Percentiles rank a stretch among this genome's conserved stretches.
Evolutionary conservation across 1,140 invertebrate genomes (phyloP).

Genomic region (Drosophila watanabei): DNA sequence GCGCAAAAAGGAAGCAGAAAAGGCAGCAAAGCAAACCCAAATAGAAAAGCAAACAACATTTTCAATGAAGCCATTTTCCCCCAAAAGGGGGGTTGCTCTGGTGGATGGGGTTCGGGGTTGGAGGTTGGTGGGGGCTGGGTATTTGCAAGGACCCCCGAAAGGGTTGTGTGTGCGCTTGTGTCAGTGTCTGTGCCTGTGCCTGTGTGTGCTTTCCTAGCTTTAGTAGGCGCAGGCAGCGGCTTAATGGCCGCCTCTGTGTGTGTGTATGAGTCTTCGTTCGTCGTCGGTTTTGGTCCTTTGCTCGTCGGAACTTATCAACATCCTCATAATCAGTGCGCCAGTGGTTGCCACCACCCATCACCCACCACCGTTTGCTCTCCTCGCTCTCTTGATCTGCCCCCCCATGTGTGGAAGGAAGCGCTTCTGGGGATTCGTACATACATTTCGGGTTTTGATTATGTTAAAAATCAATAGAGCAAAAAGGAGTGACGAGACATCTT

Average conservation of each 20-base stretch:
- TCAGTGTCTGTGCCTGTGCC: constrained; percentile 21
- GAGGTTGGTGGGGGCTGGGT: background rate
- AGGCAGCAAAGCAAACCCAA: constrained; percentile 76
- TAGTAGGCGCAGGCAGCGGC: constrained; percentile 54
- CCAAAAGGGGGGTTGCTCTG: constrained; percentile 37
- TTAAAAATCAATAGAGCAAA: constrained; percentile 86
- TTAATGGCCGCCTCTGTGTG: constrained; percentile 52
- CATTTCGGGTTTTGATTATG: constrained; percentile 84
- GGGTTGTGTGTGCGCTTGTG: constrained; percentile 49
- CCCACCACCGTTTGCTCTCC: constrained; percentile 11
- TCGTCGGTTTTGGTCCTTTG: constrained; percentile 58
- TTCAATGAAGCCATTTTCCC: constrained; percentile 82
- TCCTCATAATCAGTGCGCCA: constrained; percentile 80
- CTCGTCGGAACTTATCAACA: constrained; percentile 78
- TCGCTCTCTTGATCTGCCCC: constrained; percentile 37
- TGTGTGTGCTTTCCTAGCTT: constrained; percentile 10
- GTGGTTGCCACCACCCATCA: constrained; percentile 51
- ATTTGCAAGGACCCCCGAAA: constrained; percentile 46
- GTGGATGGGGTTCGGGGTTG: background rate
- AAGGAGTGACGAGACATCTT: constrained; percentile 70
- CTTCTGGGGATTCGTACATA: constrained; percentile 65
- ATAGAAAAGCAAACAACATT: constrained; percentile 84
- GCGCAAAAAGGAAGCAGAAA: constrained; percentile 54
- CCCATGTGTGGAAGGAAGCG: constrained; percentile 68
- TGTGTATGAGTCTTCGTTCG: constrained; percentile 59